phyloP scores from a whole-genome alignment of 2,888 invertebrate species.

The Gonocerus acuteangulatus region DNA sequence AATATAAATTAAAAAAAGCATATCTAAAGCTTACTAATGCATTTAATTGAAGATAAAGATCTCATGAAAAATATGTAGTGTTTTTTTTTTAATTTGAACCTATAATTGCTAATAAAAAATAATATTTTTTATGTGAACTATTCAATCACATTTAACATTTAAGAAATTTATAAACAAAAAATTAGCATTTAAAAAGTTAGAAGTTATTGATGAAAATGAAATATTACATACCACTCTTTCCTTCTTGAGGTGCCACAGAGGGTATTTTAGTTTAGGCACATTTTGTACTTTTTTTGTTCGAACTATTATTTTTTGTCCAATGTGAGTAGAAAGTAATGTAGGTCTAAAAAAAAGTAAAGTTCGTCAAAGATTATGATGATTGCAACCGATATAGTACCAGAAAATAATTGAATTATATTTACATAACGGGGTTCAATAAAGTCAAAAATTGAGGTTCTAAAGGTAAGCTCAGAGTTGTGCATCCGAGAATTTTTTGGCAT shows the following conservation, averaged over 20 bases:
- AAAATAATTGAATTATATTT: too few species aligned
- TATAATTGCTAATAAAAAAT: too few species aligned
- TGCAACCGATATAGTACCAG: too few species aligned
- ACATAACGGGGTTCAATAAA: too few species aligned
- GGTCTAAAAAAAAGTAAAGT: background rate
- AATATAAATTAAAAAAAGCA: too few species aligned
- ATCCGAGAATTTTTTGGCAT: background rate
- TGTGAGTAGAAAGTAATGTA: background rate
- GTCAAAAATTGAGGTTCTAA: too few species aligned
- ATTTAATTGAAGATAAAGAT: too few species aligned
- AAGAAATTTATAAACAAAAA: background rate
- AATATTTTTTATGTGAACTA: background rate
- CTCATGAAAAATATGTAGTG: too few species aligned
- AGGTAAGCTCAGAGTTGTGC: background rate
- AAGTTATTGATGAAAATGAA: background rate
- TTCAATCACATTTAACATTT: background rate
- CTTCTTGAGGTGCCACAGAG: conserved; percentile 64
- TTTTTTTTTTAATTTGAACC: too few species aligned
- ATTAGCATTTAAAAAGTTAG: background rate
- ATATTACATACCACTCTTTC: conserved; percentile 53
- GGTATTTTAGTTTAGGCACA: conserved; percentile 56
- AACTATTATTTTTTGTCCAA: conserved; percentile 39
- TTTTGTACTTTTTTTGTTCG: conserved; percentile 43
- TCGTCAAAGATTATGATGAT: too few species aligned
- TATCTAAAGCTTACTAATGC: too few species aligned